These are phyloP conservation scores for Laspeyria flexula DNA, from an alignment of 2,888 invertebrate species.

Conservation along the genomic window DNA sequence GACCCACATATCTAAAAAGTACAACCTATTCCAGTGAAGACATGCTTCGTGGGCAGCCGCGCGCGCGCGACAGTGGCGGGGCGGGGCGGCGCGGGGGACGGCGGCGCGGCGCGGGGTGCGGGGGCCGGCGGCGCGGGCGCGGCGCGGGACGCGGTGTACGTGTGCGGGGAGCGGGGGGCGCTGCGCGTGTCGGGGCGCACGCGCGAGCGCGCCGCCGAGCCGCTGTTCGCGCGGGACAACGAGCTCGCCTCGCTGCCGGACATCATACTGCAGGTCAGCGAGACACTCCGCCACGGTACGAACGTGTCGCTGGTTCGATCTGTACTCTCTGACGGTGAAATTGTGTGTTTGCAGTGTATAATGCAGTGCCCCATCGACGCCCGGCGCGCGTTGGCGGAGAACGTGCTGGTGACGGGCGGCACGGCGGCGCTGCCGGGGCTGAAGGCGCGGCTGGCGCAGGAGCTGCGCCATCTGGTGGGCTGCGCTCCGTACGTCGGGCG, in stretches of 20 bases:
- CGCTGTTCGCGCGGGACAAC: constrained; percentile 93
- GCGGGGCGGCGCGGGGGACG: constrained; percentile 15
- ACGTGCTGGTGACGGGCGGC: constrained; percentile 95
- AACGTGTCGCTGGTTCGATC: no score
- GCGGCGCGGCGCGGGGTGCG: constrained; percentile 73
- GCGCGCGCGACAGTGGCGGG: constrained; percentile 85
- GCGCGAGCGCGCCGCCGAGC: constrained; percentile 93
- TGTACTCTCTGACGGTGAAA: background rate
- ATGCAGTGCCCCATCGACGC: constrained; percentile 94
- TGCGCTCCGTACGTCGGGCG: constrained; percentile 83
- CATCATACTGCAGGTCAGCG: constrained; percentile 88
- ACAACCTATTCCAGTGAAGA: constrained; percentile 86
- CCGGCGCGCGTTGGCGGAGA: constrained; percentile 91
- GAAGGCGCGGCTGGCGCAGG: constrained; percentile 91
- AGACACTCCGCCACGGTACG: no score
- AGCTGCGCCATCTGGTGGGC: constrained; percentile 89
- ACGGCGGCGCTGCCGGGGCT: constrained; percentile 94
- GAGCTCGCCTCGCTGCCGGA: constrained; percentile 90
- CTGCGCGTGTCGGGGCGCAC: constrained; percentile 89
- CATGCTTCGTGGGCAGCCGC: constrained; percentile 94
- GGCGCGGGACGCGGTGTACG: constrained; percentile 22
- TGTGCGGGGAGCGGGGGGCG: constrained; percentile 84
- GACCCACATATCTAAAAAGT: background rate
- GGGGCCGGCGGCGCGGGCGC: constrained; percentile 68
- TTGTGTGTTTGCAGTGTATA: constrained; percentile 85